Evolutionary conservation across 1,140 invertebrate species (phyloP), one percentile per base, ranked within the genome.

Genomic region (Subanguina moxae): DNA sequence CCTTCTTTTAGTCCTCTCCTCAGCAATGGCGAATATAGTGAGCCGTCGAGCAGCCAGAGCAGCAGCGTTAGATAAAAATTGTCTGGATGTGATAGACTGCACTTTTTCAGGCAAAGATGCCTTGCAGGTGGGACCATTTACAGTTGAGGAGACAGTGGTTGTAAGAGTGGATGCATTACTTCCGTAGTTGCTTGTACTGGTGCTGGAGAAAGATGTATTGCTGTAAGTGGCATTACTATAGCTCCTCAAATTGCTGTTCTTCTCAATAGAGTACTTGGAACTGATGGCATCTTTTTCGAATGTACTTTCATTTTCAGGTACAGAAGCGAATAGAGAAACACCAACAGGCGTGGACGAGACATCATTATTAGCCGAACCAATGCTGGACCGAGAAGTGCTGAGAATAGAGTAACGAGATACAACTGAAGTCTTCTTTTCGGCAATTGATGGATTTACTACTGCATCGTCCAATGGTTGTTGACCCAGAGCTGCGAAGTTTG

Each of bases 341-440:
- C 3, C 32, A 38, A 11, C 32, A 38, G 32, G 32, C 3, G 32
- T 38, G 32, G 32, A 38, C 3, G 3, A 38, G 32, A 38, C 32
- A 3, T 38, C 32, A 11, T 38, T 38, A 11, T 38, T 38, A 11
- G 32, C 32, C 32, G 71, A 72, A 1, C 61, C 64, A n/a, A 67
- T 74, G 17, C 19, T 57, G 25, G 64, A 70, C 19, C 71, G 45
- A 1, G 68, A 72, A 25, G 59, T 46, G 62, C 72, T 75, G 19
- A 73, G 43, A 43, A 75, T 63, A 17, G 32, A 48, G 61, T 66
- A 68, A 15, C 46, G 58, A 0, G 71, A 73, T 1, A 62, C 56
- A n/a, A 73, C 63, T 7, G 71, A 73, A 21, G 72, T 46, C 73
- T 73, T 73, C 71, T 73, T 73, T 38, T 58, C 48, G 48, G 48